These are phyloP conservation scores for Campoletis raptor DNA, from an alignment of 2,888 invertebrate species.

Conservation along the genomic window DNA sequence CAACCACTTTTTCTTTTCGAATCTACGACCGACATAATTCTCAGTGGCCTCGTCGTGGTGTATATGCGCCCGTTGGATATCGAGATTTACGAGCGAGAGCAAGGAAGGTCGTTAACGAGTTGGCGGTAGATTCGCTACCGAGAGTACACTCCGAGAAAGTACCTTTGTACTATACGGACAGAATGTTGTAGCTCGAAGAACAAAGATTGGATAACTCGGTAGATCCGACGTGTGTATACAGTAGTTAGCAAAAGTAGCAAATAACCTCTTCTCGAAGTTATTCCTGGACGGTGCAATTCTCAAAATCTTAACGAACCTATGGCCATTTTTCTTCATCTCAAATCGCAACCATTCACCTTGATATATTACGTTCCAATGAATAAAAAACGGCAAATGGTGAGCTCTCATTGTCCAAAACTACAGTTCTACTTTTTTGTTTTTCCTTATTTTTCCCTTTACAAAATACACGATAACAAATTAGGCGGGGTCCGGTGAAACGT, in stretches of 20 bases:
- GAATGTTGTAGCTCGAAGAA: slow-evolving; percentile 43
- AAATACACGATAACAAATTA: slow-evolving; percentile 14
- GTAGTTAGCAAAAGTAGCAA: background rate
- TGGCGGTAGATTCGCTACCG: slow-evolving; percentile 22
- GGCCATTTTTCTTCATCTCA: too few relatives aligned
- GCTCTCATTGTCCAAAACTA: slow-evolving; percentile 31
- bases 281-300: too few relatives aligned
- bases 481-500: background rate
- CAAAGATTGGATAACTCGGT: slow-evolving; percentile 65
- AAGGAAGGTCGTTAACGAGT: slow-evolving; percentile 69
- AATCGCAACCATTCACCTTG: too few relatives aligned
- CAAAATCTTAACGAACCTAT: too few relatives aligned
- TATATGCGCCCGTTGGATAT: slow-evolving; percentile 69
- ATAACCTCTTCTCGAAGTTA: background rate
- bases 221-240: background rate
- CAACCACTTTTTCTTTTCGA: too few relatives aligned
- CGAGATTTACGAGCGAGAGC: slow-evolving; percentile 76
- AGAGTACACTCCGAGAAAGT: slow-evolving; percentile 23
- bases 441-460: background rate
- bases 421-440: background rate
- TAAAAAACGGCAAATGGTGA: too few relatives aligned
- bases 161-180: slow-evolving; percentile 13
- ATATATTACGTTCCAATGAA: too few relatives aligned
- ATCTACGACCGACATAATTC: slow-evolving; percentile 58
- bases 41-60: slow-evolving; percentile 23